Evolutionary conservation across 1,140 invertebrate species (phyloP).

Genomic region (Thalassaphorura encarpata): DNA sequence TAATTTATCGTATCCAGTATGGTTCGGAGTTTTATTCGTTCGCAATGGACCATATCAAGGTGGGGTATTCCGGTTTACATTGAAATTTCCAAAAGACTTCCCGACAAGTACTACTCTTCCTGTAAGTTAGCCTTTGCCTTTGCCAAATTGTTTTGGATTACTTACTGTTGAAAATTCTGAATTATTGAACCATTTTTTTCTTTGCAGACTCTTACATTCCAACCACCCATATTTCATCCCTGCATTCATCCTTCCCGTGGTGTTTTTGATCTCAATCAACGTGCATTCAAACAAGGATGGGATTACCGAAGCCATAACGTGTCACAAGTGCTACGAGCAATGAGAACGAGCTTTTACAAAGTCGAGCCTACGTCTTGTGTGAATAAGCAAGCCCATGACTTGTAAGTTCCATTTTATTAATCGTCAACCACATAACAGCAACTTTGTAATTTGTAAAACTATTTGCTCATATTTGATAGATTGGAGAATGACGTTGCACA

Average conservation of each 20-base stretch:
- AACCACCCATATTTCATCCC: constrained; percentile 79
- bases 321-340: constrained; percentile 80
- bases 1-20: constrained; percentile 51
- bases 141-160: background rate
- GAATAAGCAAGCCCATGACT: constrained; percentile 64
- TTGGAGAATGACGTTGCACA: constrained; percentile 51
- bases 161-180: constrained; percentile 24
- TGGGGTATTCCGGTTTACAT: constrained; percentile 76
- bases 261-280: constrained; percentile 60
- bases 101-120: constrained; percentile 68
- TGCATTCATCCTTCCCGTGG: constrained; percentile 55
- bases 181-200: too few species aligned
- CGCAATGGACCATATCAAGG: constrained; percentile 75
- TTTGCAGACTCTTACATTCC: constrained; percentile 66
- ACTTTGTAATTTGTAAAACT: constrained; percentile 9
- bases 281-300: constrained; percentile 78
- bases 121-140: constrained; percentile 5
- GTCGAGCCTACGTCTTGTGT: constrained; percentile 53
- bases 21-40: constrained; percentile 89
- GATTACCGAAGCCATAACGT: constrained; percentile 67
- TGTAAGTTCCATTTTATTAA: constrained; percentile 49
- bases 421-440: constrained; percentile 9
- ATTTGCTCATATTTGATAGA: constrained; percentile 37
- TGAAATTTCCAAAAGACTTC: constrained; percentile 75
- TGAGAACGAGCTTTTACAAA: constrained; percentile 70